phyloP scores from a whole-genome alignment of 2,888 invertebrate species.

The Drosophila neotestacea region DNA sequence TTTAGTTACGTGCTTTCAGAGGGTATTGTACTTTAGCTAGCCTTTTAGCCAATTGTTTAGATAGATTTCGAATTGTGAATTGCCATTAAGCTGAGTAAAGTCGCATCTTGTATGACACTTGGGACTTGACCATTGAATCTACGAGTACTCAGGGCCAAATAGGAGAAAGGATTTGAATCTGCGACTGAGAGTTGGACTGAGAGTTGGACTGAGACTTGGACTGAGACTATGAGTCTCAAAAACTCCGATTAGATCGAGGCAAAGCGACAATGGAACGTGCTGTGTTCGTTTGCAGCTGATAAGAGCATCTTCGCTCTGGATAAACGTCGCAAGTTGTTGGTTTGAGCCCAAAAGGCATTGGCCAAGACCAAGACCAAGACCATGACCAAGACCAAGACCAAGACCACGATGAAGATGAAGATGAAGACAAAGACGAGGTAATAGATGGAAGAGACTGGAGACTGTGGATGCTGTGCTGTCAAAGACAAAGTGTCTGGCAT shows the following conservation, averaged over 20 bases:
- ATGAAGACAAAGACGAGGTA: not conserved
- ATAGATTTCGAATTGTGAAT: conserved; percentile 49
- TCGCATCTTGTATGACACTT: conserved; percentile 48
- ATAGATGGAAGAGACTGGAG: not conserved
- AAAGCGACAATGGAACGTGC: conserved; percentile 76
- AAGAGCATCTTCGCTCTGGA: conserved; percentile 61
- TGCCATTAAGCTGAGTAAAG: conserved; percentile 51
- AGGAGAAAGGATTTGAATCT: conserved; percentile 38
- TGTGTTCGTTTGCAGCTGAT: conserved; percentile 67
- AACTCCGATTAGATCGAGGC: conserved; percentile 66
- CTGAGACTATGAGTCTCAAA: not conserved
- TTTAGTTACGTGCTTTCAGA: not conserved
- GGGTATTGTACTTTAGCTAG: conserved; percentile 25
- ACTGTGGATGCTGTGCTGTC: conserved; percentile 52
- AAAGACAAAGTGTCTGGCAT: conserved; percentile 79
- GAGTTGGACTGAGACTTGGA: not conserved
- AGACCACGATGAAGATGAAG: not conserved
- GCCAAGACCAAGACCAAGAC: conserved; percentile 2
- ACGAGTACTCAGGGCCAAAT: conserved; percentile 15
- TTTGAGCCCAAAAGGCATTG: conserved; percentile 13
- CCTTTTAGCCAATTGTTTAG: conserved; percentile 55
- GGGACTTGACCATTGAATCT: conserved; percentile 3
- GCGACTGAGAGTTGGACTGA: not conserved
- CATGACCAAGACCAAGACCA: not conserved
- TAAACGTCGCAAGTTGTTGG: conserved; percentile 38